Base-by-base conservation (phyloP, 2,888 invertebrate species). In the Trilocha varians region DNA sequence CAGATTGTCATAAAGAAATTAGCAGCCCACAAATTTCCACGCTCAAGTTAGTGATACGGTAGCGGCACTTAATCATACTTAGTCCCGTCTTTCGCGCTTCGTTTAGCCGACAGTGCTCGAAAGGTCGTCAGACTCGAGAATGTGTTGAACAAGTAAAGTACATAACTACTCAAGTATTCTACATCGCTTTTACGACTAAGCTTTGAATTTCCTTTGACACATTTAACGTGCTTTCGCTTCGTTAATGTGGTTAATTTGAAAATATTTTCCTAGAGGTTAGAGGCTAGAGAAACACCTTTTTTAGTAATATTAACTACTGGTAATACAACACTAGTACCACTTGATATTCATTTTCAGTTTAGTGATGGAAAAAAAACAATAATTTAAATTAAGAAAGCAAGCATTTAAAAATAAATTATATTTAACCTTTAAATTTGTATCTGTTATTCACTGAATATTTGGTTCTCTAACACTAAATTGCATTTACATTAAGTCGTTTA, bases 1-100 rank as follows among this genome's bases (percentile, higher is more conserved):
- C 11, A 25, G 25, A 25, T 9, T 25, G 25, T 25, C 25, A 25
- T 1, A 25, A 25, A 11, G 5, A 25, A 25, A 46, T 37, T 42
- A 25, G 11, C 25, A 40, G 50, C 52, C 53, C 54, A 53, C 54
- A 55, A 59, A 65, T 64, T 63, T 56, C 48, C 51, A 47, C 50
- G 55, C 53, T 52, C 47, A 58, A 65, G 57, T 67, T 65, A 56
- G 55, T 53, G 56, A 65, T 60, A 64, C 53, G 58, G 54, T 57
- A 49, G 52, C 57, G 49, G 52, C 57, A 63, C 62, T 67, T 65
- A 65, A 69, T 65, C 65, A 67, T 68, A 58, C 59, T 57, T 59
- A 63, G 60, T 59, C 52, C 41, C 48, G 44, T 49, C 42, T 36
- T 48, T 43, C 43, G 34, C 46, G 40, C 47, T 59, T 52, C 50